These are phyloP conservation scores for Drosophila leontia DNA, from an alignment of 1,140 invertebrate species.

Conservation along the genomic window DNA sequence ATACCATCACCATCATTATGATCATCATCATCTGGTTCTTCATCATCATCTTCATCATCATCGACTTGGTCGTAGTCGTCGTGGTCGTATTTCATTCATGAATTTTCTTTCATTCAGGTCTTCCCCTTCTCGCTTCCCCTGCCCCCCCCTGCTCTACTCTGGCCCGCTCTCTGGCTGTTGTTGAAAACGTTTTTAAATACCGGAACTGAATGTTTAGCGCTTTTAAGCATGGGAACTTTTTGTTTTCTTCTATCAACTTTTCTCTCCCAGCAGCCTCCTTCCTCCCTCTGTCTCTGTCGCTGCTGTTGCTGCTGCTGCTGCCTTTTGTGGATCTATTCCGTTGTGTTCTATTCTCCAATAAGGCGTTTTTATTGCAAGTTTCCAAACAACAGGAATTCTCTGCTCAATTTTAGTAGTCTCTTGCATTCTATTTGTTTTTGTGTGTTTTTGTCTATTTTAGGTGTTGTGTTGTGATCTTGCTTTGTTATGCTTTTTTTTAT, in stretches of 20 bases:
- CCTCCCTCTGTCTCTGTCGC: constrained; percentile 14
- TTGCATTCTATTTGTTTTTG: constrained; percentile 7
- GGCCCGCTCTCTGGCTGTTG: constrained; percentile 46
- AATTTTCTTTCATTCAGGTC: constrained; percentile 81
- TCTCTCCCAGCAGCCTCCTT: constrained; percentile 34
- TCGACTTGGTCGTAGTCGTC: constrained; percentile 52
- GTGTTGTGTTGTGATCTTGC: constrained; percentile 63
- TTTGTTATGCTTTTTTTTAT: constrained; percentile 57
- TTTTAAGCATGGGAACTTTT: constrained; percentile 84
- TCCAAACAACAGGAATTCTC: constrained; percentile 68
- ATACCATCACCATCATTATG: constrained; percentile 33
- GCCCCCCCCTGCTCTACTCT: background rate
- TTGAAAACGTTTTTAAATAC: constrained; percentile 83
- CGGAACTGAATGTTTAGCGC: constrained; percentile 83
- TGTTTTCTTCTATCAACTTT: constrained; percentile 68
- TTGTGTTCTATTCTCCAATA: constrained; percentile 50
- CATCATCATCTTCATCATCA: constrained; percentile 32
- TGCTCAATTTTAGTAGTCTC: constrained; percentile 36
- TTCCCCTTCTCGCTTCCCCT: constrained; percentile 8
- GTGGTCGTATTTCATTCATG: constrained; percentile 82
- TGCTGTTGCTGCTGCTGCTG: constrained; percentile 12
- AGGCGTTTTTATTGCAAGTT: constrained; percentile 70
- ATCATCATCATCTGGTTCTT: constrained; percentile 15
- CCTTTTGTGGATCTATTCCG: constrained; percentile 49
- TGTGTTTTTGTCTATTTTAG: constrained; percentile 69